Evolutionary conservation across 2,888 invertebrate species (phyloP), one percentile per base, ranked within the genome.

Genomic region (Bhutanitis thaidina): DNA sequence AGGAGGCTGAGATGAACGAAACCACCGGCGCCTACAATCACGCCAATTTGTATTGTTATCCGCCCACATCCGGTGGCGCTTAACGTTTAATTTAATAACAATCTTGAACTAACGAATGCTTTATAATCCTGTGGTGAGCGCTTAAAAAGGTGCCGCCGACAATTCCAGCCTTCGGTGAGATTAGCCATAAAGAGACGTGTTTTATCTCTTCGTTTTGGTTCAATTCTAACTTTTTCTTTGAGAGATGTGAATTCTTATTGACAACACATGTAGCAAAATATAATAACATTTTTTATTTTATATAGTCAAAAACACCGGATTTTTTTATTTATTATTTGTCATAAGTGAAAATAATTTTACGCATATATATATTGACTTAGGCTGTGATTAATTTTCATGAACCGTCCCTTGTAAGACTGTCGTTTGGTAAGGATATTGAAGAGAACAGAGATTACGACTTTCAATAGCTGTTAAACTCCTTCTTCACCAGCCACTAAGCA

Each of bases 41-140:
- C 55, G 49, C 58, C 70, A 60, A 61, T 55, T 60, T 57, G 55
- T 57, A 51, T 59, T 54, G 48, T 59, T 68, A 70, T 68, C 71
- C 71, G 60, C 73, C 75, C 65, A 72, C 73, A 74, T 83, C 83
- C 83, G 81, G 80, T 80, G 82, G 80, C 80, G 83, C 77, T 75
- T 65, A 53, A 52, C 57, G 53, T 43, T 56, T 46, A 53, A 56
- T 55, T 57, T 68, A 67, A 67, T 62, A 65, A 65, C 59, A 60
- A 60, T 61, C 60, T 56, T 57, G 53, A 56, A 60, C 66, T 77
- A 77, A 78, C 74, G 75, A 77, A 71, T 65, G 65, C 67, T 67
- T 73, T 74, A 72, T 71, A 73, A 77, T 71, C 64, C 68, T 53
- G 58, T 56, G 61, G 67, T 65, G 59, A 54, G 57, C 67, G 65